A percentile compares a stretch with the other conserved stretches of the same genome.
Evolutionary conservation across 64 coral and sea anemone species (phyloP).

Genomic region (Orbicella faveolata): DNA sequence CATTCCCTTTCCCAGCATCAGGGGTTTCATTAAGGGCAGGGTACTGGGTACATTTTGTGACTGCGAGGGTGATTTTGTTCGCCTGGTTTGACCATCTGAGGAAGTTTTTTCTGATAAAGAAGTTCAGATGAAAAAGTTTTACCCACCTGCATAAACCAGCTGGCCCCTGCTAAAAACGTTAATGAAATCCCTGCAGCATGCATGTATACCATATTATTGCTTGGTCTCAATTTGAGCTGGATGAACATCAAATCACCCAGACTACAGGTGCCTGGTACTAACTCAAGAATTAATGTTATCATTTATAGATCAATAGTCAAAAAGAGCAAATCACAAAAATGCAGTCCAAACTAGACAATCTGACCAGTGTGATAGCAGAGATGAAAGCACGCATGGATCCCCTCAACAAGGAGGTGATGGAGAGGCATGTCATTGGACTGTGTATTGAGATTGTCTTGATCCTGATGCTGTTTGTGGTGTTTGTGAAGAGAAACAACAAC

Average conservation of each 20-base stretch:
- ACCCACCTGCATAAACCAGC: too few species aligned
- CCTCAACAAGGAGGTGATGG: conserved; percentile 77
- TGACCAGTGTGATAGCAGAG: conserved; percentile 17
- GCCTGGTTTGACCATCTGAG: too few species aligned
- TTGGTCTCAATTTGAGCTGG: too few species aligned
- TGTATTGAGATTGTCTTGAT: conserved; percentile 76
- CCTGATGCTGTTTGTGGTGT: conserved; percentile 55
- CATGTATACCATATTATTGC: too few species aligned
- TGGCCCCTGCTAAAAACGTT: too few species aligned
- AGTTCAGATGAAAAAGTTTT: too few species aligned
- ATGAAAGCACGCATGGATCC: conserved; percentile 59
- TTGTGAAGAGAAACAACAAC: conserved; percentile 49
- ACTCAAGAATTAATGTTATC: background rate
- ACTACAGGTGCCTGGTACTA: background rate
- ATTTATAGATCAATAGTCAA: conserved; percentile 62
- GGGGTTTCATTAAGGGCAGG: too few species aligned
- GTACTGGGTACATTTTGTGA: too few species aligned
- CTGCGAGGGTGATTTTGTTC: too few species aligned
- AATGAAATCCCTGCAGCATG: too few species aligned
- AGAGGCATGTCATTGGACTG: conserved; percentile 80
- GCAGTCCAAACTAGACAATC: conserved; percentile 46
- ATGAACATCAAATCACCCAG: background rate
- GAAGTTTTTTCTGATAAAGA: too few species aligned
- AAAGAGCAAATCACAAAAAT: conserved; percentile 80
- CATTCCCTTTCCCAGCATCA: too few species aligned